Evolutionary conservation across 2,797 vertebrate genomes (phyloP).

Genomic region (Ambastaia sidthimunki): DNA sequence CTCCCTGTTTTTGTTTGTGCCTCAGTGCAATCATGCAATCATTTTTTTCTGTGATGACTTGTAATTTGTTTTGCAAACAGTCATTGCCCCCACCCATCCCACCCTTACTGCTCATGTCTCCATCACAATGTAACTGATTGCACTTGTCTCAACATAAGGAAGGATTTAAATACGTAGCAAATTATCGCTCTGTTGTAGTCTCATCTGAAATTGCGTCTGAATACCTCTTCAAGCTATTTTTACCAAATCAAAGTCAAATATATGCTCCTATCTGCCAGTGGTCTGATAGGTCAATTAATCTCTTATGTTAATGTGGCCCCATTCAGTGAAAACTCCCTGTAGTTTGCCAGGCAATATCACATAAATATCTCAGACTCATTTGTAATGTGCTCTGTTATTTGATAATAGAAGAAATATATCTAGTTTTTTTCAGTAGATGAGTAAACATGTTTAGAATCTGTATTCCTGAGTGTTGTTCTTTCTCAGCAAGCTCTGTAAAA

Average conservation of each 20-base stretch:
- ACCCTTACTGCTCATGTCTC: conserved; percentile 10
- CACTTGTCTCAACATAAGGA: conserved; percentile 49
- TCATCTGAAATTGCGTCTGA: conserved; percentile 1
- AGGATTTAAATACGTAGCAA: conserved; percentile 44
- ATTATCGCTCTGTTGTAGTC: conserved; percentile 27
- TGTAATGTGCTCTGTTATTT: conserved; percentile 10
- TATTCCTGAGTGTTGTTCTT: neutral
- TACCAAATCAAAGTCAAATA: conserved; percentile 9
- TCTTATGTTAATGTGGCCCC: conserved; percentile 31
- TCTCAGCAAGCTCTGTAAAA: neutral
- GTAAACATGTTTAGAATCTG: neutral
- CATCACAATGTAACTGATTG: conserved; percentile 55
- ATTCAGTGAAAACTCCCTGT: conserved; percentile 13
- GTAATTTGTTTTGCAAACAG: conserved; percentile 31
- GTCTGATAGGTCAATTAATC: conserved; percentile 47
- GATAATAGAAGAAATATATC: neutral
- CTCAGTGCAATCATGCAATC: conserved; percentile 18
- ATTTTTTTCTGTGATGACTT: conserved; percentile 1
- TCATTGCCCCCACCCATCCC: conserved; percentile 28
- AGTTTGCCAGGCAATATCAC: conserved; percentile 6
- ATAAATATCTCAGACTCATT: conserved; percentile 33
- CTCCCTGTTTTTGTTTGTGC: conserved; percentile 33
- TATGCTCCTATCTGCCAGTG: conserved; percentile 5
- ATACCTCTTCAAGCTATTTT: conserved; percentile 31
- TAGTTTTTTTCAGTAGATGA: neutral